Evolutionary conservation across 2,113 vertebrate species (phyloP), one percentile per base, ranked within the genome.

Genomic region (Platanista minor): DNA sequence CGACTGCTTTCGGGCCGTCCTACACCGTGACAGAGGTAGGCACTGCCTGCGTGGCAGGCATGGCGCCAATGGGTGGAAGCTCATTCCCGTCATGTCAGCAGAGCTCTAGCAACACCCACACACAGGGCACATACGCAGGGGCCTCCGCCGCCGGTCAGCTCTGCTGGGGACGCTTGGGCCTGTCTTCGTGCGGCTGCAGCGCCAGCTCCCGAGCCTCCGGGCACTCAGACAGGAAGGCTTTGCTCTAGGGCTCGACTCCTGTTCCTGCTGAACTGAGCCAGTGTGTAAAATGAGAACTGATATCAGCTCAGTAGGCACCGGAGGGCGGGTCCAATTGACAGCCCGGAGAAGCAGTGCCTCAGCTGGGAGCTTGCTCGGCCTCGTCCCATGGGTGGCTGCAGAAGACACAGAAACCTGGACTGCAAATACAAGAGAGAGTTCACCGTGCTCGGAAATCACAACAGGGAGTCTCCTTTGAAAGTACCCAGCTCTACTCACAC

Each of bases 251-350:
- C 99, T 98, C 99, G 99, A 99, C 99, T 99, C 99, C 99, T 99
- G 99, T 99, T 99, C 99, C 99, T 99, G 99, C 99, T 99, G 99
- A 99, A 99, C 99, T 99, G 99, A 99, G 99, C 99, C 99, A 99
- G 99, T 99, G 98, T 99, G 98, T 99, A 98, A 98, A 98, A 98
- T 98, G 99, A 99, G 98, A 99, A 99, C 99, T 99, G 99, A 99
- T 99, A 99, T 99, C 99, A 99, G 99, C 99, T 99, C 99, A 99
- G 99, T 99, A 99, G 99, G 99, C 99, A 99, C 99, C 98, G 99
- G 99, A 99, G 99, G 99, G 99, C 99, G 98, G 98, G 99, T 99
- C 99, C 99, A 98, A 98, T 98, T 94, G 17, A 97, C 96, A 98
- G 98, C 97, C 97, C 92, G 97, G 98, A 98, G 97, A 89, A 98